Base-by-base conservation (phyloP, 1,140 invertebrate genomes). In the Teleopsis dalmanni region DNA sequence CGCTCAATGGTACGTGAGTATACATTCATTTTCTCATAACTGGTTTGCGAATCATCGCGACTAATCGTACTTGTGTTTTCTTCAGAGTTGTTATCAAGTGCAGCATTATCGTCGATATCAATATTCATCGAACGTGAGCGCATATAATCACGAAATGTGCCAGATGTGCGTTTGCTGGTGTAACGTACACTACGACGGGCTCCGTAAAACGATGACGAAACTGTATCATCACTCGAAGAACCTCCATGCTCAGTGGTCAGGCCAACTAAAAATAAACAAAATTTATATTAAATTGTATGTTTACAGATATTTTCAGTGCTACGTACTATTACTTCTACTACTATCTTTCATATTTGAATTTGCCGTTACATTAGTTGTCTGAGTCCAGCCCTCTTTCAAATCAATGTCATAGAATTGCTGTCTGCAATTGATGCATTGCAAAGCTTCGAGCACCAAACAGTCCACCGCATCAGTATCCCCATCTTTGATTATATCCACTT, bases 341-440 rank as follows among this genome's bases (percentile, higher is more conserved):
- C 52, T 47, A 48, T 53, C 46, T 22, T 51, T 47, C 3, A 21
- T 26, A 22, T 18, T 38, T 19, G 5, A 31, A 21, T 4, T n/a
- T 23, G 16, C 54, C 50, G 23, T 52, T 59, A 50, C 37, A 31
- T 11, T 40, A 23, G 34, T 57, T 18, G 60, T 65, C 51, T 62
- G 60, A 18, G 60, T 60, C 47, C 52, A 53, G 40, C 35, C 56
- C 25, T 57, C 58, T 48, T 52, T 60, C 29, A 55, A 35, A 26
- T 60, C 61, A 56, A 60, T 63, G 48, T 56, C 59, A 60, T 68
- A 63, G 54, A 66, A 68, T 55, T 65, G 55, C 57, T 64, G 62
- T 19, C 59, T 56, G 50, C 67, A 70, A 59, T 57, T 65, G 37
- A 57, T 61, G 65, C 65, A 70, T 59, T 60, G 61, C 49, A 69